Evolutionary conservation across 2,888 invertebrate genomes (phyloP).

Genomic region (Pogonocherus hispidulus): DNA sequence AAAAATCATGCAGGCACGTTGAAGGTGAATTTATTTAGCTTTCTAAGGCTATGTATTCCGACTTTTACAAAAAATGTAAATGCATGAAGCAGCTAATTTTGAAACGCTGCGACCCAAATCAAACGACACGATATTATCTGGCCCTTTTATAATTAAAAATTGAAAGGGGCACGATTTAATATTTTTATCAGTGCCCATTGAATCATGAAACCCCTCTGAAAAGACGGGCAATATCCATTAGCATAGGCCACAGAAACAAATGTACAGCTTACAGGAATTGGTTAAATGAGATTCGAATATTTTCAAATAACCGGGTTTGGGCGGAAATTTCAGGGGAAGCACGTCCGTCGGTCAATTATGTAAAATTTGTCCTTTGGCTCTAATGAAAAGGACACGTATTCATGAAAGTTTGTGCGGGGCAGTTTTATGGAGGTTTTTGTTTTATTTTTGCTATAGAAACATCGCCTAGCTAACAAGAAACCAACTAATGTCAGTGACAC

Average conservation of each 20-base stretch:
- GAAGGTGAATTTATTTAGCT: too few relatives aligned
- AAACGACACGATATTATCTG: too few relatives aligned
- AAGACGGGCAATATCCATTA: slow-evolving; percentile 20
- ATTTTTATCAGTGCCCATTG: not conserved
- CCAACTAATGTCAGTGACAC: too few relatives aligned
- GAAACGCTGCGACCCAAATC: too few relatives aligned
- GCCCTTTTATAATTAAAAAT: not conserved
- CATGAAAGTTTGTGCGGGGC: not conserved
- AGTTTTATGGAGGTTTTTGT: not conserved
- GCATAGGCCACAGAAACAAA: slow-evolving; percentile 10
- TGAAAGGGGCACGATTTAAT: not conserved
- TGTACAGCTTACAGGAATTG: slow-evolving; percentile 19
- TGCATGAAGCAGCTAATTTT: too few relatives aligned
- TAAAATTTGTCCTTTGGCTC: slow-evolving; percentile 12
- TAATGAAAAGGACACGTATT: slow-evolving; percentile 3
- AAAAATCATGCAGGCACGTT: too few relatives aligned
- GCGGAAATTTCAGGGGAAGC: slow-evolving; percentile 17
- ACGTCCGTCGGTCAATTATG: slow-evolving; percentile 14
- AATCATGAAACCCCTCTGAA: not conserved
- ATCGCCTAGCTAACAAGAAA: too few relatives aligned
- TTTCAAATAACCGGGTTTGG: not conserved
- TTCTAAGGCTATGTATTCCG: too few relatives aligned
- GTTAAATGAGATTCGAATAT: slow-evolving; percentile 11
- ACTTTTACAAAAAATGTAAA: too few relatives aligned
- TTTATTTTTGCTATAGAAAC: not conserved